Percentiles rank a stretch among this genome's conserved stretches.
These are phyloP conservation scores for Ciconia stormi DNA, from an alignment of 2,113 vertebrate genomes.

Conservation along the genomic window DNA sequence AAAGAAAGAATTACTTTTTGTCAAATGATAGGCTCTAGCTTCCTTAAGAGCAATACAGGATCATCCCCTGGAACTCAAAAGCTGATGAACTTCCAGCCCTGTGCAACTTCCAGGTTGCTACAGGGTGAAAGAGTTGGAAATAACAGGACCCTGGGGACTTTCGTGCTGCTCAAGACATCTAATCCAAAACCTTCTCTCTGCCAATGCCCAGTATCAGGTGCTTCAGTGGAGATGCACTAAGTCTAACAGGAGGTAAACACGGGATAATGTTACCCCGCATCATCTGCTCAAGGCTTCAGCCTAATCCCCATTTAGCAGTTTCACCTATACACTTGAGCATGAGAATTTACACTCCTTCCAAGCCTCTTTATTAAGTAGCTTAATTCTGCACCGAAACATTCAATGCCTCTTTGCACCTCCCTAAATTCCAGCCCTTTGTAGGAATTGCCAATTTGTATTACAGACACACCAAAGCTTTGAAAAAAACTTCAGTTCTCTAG, in stretches of 20 bases:
- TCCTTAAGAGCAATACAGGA: not conserved
- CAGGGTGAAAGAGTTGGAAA: not conserved
- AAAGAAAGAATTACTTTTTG: not conserved
- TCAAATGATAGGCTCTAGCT: not conserved
- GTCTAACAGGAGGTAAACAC: not conserved
- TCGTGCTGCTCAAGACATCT: not conserved
- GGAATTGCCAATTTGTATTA: not conserved
- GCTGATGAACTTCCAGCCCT: not conserved
- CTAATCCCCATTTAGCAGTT: not conserved
- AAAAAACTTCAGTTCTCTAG: not conserved
- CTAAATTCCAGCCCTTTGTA: not conserved
- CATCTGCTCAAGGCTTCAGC: not conserved
- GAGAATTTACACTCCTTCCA: not conserved
- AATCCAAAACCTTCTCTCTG: not conserved
- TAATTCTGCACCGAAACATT: not conserved
- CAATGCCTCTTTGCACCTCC: not conserved
- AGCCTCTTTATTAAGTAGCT: not conserved
- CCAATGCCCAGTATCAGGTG: not conserved
- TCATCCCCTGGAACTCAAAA: not conserved
- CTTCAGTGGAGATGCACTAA: not conserved
- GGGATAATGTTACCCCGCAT: not conserved
- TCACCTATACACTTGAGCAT: not conserved
- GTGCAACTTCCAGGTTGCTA: not conserved
- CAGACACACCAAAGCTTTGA: not conserved
- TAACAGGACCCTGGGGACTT: conserved; percentile 10